These are phyloP conservation scores for Solenopsis invicta DNA, from an alignment of 1,140 invertebrate genomes.

Conservation along the genomic window DNA sequence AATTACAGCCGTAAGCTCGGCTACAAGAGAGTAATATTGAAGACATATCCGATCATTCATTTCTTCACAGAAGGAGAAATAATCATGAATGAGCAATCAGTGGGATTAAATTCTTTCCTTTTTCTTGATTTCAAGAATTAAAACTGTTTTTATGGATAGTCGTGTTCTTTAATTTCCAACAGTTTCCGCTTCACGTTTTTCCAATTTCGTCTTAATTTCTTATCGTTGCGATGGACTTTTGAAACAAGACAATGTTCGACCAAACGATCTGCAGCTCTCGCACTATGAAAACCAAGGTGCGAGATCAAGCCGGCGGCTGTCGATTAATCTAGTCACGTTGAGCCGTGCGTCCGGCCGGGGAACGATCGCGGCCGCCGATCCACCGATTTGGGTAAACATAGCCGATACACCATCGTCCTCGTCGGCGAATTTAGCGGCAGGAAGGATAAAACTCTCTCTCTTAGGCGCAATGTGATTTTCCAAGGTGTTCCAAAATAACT, in stretches of 20 bases:
- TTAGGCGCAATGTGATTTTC: slow-evolving; percentile 80
- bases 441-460: slow-evolving; percentile 44
- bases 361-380: slow-evolving; percentile 25
- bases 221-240: not conserved
- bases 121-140: not conserved
- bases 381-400: not conserved
- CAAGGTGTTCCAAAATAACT: slow-evolving; percentile 81
- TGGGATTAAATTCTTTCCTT: not conserved
- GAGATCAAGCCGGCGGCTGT: slow-evolving; percentile 43
- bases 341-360: slow-evolving; percentile 62
- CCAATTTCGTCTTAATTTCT: not conserved
- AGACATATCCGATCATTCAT: not conserved
- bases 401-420: slow-evolving; percentile 36
- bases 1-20: not conserved
- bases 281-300: not conserved
- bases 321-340: slow-evolving; percentile 75
- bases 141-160: not conserved
- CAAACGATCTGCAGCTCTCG: not conserved
- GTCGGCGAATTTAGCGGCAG: slow-evolving; percentile 6
- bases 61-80: not conserved
- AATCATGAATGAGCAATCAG: not conserved
- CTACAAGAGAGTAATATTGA: not conserved
- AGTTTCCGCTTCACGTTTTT: not conserved
- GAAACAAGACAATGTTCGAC: not conserved
- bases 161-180: not conserved